A percentile compares a stretch with the other conserved stretches of the same genome.
phyloP scores from a whole-genome alignment of 1,140 invertebrate species.

The Calliphora vicina region DNA sequence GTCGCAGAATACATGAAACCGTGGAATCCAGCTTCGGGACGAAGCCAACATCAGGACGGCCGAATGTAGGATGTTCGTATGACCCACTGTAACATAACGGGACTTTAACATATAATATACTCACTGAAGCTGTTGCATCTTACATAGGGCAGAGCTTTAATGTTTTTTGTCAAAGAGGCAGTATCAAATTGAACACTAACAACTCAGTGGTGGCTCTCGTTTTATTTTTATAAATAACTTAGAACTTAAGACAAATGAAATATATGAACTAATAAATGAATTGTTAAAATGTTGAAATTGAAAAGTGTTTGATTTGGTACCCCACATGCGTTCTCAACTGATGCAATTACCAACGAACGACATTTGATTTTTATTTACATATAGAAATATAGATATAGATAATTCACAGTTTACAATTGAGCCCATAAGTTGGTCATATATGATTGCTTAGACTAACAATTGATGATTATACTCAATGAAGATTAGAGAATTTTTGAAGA shows the following conservation, averaged over 20 bases:
- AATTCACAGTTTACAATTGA: too few species aligned
- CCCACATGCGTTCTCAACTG: too few species aligned
- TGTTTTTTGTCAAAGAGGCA: neutral
- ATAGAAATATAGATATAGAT: too few species aligned
- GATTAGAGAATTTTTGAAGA: too few species aligned
- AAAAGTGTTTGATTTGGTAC: too few species aligned
- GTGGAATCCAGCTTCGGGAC: conserved; percentile 39
- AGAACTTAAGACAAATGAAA: neutral
- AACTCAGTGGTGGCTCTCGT: neutral
- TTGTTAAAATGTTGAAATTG: too few species aligned
- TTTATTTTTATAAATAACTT: neutral
- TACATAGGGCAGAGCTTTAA: neutral
- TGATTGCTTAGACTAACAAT: too few species aligned
- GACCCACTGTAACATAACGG: neutral
- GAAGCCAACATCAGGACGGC: neutral
- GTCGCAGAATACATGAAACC: conserved; percentile 55
- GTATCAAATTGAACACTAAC: neutral
- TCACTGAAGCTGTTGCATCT: neutral
- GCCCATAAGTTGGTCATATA: too few species aligned
- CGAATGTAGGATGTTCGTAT: neutral
- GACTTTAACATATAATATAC: neutral
- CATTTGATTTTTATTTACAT: too few species aligned
- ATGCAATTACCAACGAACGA: too few species aligned
- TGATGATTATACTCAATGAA: too few species aligned
- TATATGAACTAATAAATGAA: neutral